Percentiles rank a stretch among this genome's conserved stretches.
Evolutionary conservation across 2,888 invertebrate genomes (phyloP).

Genomic region (Ophion ventricosus): DNA sequence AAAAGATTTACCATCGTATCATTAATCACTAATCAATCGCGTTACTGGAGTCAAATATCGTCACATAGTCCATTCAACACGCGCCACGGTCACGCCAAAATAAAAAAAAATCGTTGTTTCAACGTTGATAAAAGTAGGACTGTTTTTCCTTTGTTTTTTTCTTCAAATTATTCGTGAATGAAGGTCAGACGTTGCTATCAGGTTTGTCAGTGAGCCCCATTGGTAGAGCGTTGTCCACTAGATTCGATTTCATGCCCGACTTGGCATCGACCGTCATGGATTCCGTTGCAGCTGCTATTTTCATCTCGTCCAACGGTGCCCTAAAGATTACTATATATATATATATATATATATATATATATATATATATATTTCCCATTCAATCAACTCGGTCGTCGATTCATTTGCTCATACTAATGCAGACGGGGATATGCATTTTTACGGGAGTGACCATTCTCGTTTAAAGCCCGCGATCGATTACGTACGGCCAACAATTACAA

Average conservation of each 20-base stretch:
- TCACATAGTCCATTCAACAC: slow-evolving; percentile 52
- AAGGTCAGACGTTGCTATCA: slow-evolving; percentile 87
- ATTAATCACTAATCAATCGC: slow-evolving; percentile 52
- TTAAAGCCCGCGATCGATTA: neutral
- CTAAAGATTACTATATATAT: slow-evolving; percentile 83
- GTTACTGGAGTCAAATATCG: slow-evolving; percentile 42
- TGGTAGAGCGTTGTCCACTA: slow-evolving; percentile 93
- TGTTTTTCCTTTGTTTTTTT: slow-evolving; percentile 30
- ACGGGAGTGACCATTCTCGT: neutral
- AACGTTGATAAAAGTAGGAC: slow-evolving; percentile 8
- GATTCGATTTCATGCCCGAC: slow-evolving; percentile 88
- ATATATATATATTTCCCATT: too few species aligned
- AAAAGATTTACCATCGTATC: slow-evolving; percentile 20
- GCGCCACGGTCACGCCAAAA: slow-evolving; percentile 31
- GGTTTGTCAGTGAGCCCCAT: slow-evolving; percentile 90
- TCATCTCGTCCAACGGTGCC: slow-evolving; percentile 92
- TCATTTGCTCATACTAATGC: neutral
- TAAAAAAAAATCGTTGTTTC: slow-evolving; percentile 28
- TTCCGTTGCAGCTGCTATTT: slow-evolving; percentile 86
- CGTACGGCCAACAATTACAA: slow-evolving; percentile 9
- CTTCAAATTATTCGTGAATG: slow-evolving; percentile 47
- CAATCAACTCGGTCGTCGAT: neutral
- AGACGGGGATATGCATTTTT: neutral
- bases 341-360: neutral
- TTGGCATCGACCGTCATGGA: slow-evolving; percentile 77